Evolutionary conservation across 1,140 invertebrate species (phyloP), one percentile per base, ranked within the genome.

Genomic region (Cataglyphis hispanica): DNA sequence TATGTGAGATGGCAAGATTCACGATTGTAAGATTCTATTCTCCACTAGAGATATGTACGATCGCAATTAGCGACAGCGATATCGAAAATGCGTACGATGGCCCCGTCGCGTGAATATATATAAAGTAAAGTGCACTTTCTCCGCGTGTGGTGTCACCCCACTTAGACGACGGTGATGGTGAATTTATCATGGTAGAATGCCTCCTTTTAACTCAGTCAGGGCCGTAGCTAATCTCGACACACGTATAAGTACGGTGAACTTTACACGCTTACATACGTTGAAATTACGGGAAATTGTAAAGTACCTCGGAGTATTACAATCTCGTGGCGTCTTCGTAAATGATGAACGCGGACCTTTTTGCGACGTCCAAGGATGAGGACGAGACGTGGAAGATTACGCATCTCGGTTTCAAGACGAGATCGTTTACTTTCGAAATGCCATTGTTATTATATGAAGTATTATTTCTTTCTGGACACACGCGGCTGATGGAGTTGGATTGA

Each of bases 61-160:
- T 93, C 66, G 87, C 85, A 92, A 94, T 93, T 92, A 92, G 77
- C 85, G 58, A 90, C 80, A 88, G 90, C 90, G 70, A 87, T 93
- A 91, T 94, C 87, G 92, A 93, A 94, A 95, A 93, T 94, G 93
- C 92, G 89, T 92, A 56, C 91, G 90, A 93, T 93, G 88, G 89
- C 90, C 89, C 90, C 86, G 84, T 56, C 66, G 74, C 84, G 56
- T 88, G 78, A 37, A 86, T 94, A 94, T 94, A 93, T 95, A 95
- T 94, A 91, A 94, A 95, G 92, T 94, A 93, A 46, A 93, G 90
- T 91, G 90, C 84, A 95, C 94, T 95, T 95, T 95, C 94, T 94
- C 94, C 93, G 87, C 25, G 88, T 85, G 90, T 78, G 84, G 50
- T 27, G 19, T 2, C 34, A 61, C 91, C 91, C 91, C 91, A 91